These are phyloP conservation scores for Mesorhabditis belari DNA, from an alignment of 2,888 invertebrate species.

Conservation along the genomic window DNA sequence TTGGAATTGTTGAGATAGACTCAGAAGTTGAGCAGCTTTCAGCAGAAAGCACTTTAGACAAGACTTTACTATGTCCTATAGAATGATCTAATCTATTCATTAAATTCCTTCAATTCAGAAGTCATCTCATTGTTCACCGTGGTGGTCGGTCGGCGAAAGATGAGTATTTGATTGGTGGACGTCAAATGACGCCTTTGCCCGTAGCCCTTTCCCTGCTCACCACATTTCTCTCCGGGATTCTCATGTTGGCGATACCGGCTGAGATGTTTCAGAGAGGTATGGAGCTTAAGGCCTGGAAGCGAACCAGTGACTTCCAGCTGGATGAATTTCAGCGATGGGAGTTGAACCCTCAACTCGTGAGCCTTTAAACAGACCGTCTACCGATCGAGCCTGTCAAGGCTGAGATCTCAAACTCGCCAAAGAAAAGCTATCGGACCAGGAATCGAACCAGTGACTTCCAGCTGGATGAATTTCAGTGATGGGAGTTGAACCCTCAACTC, in stretches of 20 bases:
- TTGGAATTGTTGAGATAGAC: conserved; percentile 1
- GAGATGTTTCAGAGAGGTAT: conserved; percentile 42
- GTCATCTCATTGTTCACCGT: not conserved
- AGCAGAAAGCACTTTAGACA: not conserved
- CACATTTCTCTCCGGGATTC: conserved; percentile 42
- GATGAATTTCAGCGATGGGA: too few relatives aligned
- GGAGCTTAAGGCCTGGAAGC: not conserved
- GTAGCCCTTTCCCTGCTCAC: conserved; percentile 41
- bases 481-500: too few relatives aligned
- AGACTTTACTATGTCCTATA: not conserved
- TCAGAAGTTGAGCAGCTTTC: not conserved
- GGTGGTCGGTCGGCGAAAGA: conserved; percentile 25
- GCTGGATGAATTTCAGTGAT: too few relatives aligned
- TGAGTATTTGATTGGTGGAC: conserved; percentile 44
- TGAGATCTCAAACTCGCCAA: not conserved
- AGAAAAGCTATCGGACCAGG: not conserved
- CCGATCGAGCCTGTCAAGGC: not conserved
- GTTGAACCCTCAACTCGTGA: too few relatives aligned
- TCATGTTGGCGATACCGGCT: conserved; percentile 45
- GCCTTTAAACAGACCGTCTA: too few relatives aligned
- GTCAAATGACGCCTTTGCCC: conserved; percentile 37
- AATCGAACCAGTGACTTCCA: too few relatives aligned
- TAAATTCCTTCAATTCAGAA: too few relatives aligned
- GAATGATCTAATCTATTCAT: not conserved
- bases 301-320: too few relatives aligned